Percentiles rank a stretch among this genome's conserved stretches.
Evolutionary conservation across 2,797 vertebrate species (phyloP).

Genomic region (Pogoniulus pusillus): DNA sequence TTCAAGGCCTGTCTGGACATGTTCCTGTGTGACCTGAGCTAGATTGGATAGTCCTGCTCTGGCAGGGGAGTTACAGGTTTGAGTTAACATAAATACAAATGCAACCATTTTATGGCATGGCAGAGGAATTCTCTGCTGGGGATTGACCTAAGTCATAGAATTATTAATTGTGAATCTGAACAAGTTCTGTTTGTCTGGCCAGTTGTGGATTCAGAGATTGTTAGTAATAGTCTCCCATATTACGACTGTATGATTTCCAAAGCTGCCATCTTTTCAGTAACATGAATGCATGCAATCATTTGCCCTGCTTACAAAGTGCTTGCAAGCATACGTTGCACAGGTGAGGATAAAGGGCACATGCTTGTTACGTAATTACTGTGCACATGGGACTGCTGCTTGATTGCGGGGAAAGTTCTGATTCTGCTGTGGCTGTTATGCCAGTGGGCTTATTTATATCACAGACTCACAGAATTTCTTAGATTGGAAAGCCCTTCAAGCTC

Average conservation of each 20-base stretch:
- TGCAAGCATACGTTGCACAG: background rate
- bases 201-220: background rate
- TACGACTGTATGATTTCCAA: rapidly evolving
- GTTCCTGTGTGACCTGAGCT: no score
- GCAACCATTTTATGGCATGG: background rate
- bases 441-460: background rate
- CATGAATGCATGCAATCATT: background rate
- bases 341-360: background rate
- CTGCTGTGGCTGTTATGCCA: background rate
- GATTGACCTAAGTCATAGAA: background rate
- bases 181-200: background rate
- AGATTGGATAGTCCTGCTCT: no score
- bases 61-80: rapidly evolving
- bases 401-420: background rate
- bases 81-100: background rate
- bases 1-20: no score
- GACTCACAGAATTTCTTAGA: no score
- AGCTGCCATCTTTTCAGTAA: background rate
- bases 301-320: background rate
- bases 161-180: background rate
- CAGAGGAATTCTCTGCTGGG: background rate
- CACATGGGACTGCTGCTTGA: background rate
- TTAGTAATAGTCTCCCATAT: background rate
- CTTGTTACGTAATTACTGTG: background rate
- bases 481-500: no score